Evolutionary conservation across 2,888 invertebrate species (phyloP), one percentile per base, ranked within the genome.

Genomic region (Ctena decussata): DNA sequence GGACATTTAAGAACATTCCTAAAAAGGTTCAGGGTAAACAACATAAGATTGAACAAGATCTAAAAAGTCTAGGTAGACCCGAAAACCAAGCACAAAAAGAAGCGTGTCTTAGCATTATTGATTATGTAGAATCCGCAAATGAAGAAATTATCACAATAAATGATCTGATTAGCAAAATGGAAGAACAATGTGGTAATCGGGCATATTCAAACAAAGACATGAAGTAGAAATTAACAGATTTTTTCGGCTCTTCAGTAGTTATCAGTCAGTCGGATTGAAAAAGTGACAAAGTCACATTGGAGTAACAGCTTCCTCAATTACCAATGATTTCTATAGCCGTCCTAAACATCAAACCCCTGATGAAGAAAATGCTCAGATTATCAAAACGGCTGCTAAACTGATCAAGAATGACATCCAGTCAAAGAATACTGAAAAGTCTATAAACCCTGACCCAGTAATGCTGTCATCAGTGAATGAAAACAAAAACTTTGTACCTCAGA

Each of bases 31-130:
- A n/a, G 18, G 70, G 60, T 37, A 49, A 53, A 37, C n/a, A 3
- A 32, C 3, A 1, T 5, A 65, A 57, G 30, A 37, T 69, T 18
- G 72, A 35, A 32, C 27, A 71, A 78, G 37, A 30, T n/a, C 49
- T 53, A 41, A 80, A 80, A 80, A 72, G 80, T 35, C 72, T 73
- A 35, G 72, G 72, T 0, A 78, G 53, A 37, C 78, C 70, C n/a
- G 57, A 49, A 37, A 37, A 49, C n/a, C 70, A 39, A 53, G 78
- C 2, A n/a, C 72, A 80, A 39, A 80, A 39, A 15, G 57, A 53
- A 11, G 80, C 69, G 60, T 44, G 24, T 57, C 41, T 44, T 27
- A 73, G 35, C 32, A 65, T 30, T 65, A 72, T 80, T 21, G 73
- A 72, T 73, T 57, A 30, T 80, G 39, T 78, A 44, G 78, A 77